Evolutionary conservation across 1,140 invertebrate genomes (phyloP), one percentile per base, ranked within the genome.

Genomic region (Daktulosphaira vitifoliae): DNA sequence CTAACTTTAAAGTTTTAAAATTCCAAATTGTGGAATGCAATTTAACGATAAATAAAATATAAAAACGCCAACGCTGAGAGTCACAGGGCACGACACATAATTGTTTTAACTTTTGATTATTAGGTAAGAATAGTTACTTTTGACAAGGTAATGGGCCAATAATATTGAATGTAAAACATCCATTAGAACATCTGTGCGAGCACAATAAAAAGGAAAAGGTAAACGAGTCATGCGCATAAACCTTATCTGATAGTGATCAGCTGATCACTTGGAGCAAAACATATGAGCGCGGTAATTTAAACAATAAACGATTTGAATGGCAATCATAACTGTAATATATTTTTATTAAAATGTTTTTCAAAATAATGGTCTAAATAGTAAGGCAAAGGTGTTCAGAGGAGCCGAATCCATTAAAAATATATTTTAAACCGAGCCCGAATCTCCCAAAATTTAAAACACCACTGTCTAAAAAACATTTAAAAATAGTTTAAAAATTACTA

Each of bases 151-250:
- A 44, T 44, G 39, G 38, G 26, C 56, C 42, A 62, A 62, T 62
- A 62, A 62, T 62, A 62, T 62, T 33, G 25, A 62, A 62, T 62
- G 56, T 16, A 62, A 62, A 62, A 62, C 56, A 62, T 22, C 56
- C 56, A 62, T 62, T 62, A 9, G 42, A 62, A 62, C 56, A 62
- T 62, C 56, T 62, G 56, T 62, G 56, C 44, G 48, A 50, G 56
- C n/a, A 48, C 56, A 48, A 62, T 48, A 48, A 48, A 46, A 59
- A 59, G 25, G 29, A 11, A 59, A 59, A 29, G 25, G 26, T 52
- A 37, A n/a, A 52, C 50, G 26, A 18, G 39, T 59, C 54, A 59
- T 59, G 54, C 54, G 54, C 54, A 59, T 25, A 29, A 59, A 8
- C 26, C 54, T 44, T 59, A 59, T 59, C 54, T 59, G 54, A 59